These are phyloP conservation scores for Drosophila barbarae DNA, from an alignment of 2,888 invertebrate genomes.

Conservation along the genomic window DNA sequence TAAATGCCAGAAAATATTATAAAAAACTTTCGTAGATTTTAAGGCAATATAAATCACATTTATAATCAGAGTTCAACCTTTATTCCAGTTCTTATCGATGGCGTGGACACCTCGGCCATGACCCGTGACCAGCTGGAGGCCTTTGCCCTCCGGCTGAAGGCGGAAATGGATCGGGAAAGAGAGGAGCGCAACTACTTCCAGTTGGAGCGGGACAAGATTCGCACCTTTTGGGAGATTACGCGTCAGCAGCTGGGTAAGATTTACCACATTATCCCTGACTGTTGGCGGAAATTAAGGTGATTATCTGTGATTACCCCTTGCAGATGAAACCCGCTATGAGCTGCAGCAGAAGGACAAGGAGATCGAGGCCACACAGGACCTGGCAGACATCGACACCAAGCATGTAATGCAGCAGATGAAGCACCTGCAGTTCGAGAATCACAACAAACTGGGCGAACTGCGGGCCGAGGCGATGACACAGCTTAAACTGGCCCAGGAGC, in stretches of 20 bases:
- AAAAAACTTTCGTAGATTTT: not conserved
- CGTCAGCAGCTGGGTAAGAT: conserved; percentile 91
- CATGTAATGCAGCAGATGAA: conserved; percentile 96
- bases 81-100: conserved; percentile 86
- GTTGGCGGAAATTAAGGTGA: not conserved
- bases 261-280: not conserved
- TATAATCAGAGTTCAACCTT: not conserved
- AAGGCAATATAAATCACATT: not conserved
- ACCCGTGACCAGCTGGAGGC: conserved; percentile 94
- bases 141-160: conserved; percentile 90
- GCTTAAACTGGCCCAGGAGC: conserved; percentile 90
- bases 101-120: conserved; percentile 95
- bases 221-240: conserved; percentile 97
- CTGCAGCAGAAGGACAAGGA: conserved; percentile 89
- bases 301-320: not conserved
- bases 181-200: conserved; percentile 98
- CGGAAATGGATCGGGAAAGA: conserved; percentile 95
- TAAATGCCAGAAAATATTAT: not conserved
- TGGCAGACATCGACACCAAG: conserved; percentile 92
- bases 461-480: conserved; percentile 91
- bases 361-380: conserved; percentile 91
- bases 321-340: conserved; percentile 80
- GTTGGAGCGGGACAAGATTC: conserved; percentile 94
- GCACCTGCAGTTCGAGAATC: conserved; percentile 94
- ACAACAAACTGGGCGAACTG: conserved; percentile 89